Percentiles rank a stretch among this genome's conserved stretches.
These are phyloP conservation scores for Lycocorax pyrrhopterus DNA, from an alignment of 2,113 vertebrate species.

Conservation along the genomic window DNA sequence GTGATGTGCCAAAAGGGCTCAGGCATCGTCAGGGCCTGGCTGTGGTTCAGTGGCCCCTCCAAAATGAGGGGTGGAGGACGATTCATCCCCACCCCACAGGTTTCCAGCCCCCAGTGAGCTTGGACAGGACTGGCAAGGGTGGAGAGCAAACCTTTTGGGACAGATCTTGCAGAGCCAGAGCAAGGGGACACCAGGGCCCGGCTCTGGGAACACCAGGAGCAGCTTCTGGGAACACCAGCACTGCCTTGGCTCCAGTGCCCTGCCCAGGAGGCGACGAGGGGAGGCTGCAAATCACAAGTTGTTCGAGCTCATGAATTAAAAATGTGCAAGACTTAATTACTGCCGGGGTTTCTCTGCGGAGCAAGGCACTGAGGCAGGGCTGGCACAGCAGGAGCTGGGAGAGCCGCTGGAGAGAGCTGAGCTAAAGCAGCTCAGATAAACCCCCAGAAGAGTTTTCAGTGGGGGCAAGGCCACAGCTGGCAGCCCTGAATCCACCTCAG, in stretches of 20 bases:
- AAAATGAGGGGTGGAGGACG: fast-evolving
- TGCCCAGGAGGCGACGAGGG: neutral
- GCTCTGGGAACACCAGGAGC: neutral
- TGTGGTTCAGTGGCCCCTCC: neutral
- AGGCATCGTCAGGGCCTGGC: neutral
- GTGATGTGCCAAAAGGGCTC: neutral
- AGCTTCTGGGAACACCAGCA: neutral
- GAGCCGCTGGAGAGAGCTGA: neutral
- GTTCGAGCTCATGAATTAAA: constrained; percentile 2
- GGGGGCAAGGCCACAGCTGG: fast-evolving
- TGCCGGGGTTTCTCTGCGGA: neutral
- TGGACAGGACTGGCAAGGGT: neutral
- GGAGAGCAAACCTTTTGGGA: neutral
- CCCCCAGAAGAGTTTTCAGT: neutral
- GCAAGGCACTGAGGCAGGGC: neutral
- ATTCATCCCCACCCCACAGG: fast-evolving
- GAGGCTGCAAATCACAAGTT: neutral
- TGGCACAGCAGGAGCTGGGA: neutral
- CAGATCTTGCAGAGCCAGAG: neutral
- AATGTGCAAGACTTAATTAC: constrained; percentile 25
- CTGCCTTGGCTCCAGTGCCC: neutral
- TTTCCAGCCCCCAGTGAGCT: neutral
- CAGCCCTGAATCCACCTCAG: neutral
- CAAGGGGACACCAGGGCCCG: neutral
- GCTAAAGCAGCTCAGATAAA: neutral